Base-by-base conservation (phyloP, 2,797 vertebrate species). In the Tenualosa thibaudeaui region DNA sequence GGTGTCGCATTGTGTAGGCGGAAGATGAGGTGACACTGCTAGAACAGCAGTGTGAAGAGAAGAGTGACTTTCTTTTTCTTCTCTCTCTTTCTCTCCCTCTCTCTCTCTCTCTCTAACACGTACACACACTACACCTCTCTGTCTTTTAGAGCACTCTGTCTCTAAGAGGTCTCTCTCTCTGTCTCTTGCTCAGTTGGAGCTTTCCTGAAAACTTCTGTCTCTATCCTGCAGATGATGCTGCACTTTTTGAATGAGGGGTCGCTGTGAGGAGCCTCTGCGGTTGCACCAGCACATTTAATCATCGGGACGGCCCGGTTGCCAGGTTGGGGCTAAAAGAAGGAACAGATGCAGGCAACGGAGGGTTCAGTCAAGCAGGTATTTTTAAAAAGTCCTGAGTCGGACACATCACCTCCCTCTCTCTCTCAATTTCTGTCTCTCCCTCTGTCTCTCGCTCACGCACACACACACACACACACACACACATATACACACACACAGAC, bases 301-400 rank as follows among this genome's bases (percentile, higher is more conserved):
- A 81, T 56, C 26, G 9, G 60, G 81, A 26, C 75, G 53, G 60
- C 81, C 83, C 19, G 82, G 75, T 81, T 46, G 60, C 81, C 83
- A 56, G 84, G 71, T 81, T 85, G 49, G 78, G 83, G 81, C 22
- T 86, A 87, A 88, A 86, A 85, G 46, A 68, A 71, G 31, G n/a
- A 87, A 86, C 88, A 88, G 87, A 82, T 90, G 86, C 60, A 53
- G 37, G 82, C 81, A 53, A 71, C 50, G 71, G 37, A 54, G 82
- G 31, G 83, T 84, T 62, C 49, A 83, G 71, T 88, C 50, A 82
- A 86, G 86, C 84, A 83, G 85, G 81, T 89, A 83, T 88, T 88
- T 90, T 88, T 83, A 83, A 87, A 83, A 89, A 89, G 84, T 53
- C 81, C 84, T 82, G 81, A 89, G 87, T 75, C 46, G 81, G 85